Evolutionary conservation across 2,888 invertebrate genomes (phyloP).

Genomic region (Phasia obesa): DNA sequence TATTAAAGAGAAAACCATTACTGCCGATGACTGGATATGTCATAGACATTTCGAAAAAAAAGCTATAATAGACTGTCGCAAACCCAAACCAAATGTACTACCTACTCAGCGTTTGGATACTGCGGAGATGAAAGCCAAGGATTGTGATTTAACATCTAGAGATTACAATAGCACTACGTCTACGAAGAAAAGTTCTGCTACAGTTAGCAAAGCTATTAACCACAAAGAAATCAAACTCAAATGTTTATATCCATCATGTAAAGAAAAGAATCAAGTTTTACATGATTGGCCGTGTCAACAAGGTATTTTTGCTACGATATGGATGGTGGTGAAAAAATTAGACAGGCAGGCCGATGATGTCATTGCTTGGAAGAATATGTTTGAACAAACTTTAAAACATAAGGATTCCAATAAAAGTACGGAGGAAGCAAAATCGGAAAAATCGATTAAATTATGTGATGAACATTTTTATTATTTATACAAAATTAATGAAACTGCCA

Average conservation of each 20-base stretch:
- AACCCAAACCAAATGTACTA: slow-evolving; percentile 71
- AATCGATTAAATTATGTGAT: slow-evolving; percentile 30
- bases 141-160: neutral
- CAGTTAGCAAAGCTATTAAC: neutral
- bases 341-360: neutral
- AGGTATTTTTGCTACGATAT: slow-evolving; percentile 57
- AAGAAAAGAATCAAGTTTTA: neutral
- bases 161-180: neutral
- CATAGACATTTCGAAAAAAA: slow-evolving; percentile 76
- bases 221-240: slow-evolving; percentile 8
- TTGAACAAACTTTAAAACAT: neutral
- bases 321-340: slow-evolving; percentile 42
- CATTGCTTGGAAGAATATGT: neutral
- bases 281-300: slow-evolving; percentile 72
- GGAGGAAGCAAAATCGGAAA: neutral
- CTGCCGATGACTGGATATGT: slow-evolving; percentile 72
- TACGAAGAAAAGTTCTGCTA: neutral
- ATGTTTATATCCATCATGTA: slow-evolving; percentile 61
- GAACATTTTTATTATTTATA: slow-evolving; percentile 60
- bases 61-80: slow-evolving; percentile 71
- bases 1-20: slow-evolving; percentile 42
- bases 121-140: neutral
- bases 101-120: slow-evolving; percentile 76
- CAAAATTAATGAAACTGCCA: slow-evolving; percentile 27
- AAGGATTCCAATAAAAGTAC: neutral